A percentile compares a stretch with the other conserved stretches of the same genome.
Conservation (phyloP, 2,113 vertebrate species). For the mouse (Mus musculus) region DNA sequence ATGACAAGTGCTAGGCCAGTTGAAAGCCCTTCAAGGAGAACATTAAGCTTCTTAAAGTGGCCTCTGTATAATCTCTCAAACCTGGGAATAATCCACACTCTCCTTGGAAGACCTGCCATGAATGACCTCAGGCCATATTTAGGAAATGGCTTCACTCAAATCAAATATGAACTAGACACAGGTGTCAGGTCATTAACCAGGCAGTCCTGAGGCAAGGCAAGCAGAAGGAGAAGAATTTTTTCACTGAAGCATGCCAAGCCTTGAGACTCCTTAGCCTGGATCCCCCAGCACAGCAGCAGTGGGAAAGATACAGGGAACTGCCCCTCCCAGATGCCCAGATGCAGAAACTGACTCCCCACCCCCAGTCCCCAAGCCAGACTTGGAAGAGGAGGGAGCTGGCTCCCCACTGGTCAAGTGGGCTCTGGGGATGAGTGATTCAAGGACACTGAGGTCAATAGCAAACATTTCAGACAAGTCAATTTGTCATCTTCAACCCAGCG, state of each 20-base stretch:
- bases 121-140: slow-evolving; percentile 56
- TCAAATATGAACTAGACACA: neutral
- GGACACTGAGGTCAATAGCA: slow-evolving; percentile 58
- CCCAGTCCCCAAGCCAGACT: neutral
- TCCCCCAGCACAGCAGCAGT: neutral
- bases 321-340: neutral
- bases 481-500: slow-evolving; percentile 46
- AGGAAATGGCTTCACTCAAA: slow-evolving; percentile 44
- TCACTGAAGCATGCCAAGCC: neutral
- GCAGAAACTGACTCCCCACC: neutral
- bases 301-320: no score
- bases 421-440: slow-evolving; percentile 24
- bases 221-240: neutral
- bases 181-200: slow-evolving; percentile 23
- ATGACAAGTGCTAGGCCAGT: slow-evolving; percentile 25
- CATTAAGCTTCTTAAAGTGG: slow-evolving; percentile 75
- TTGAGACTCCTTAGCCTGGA: neutral
- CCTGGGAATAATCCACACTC: slow-evolving; percentile 59
- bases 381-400: neutral
- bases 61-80: slow-evolving; percentile 67
- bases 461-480: slow-evolving; percentile 64
- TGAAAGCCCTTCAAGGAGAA: slow-evolving; percentile 68
- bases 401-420: neutral
- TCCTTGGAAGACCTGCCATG: slow-evolving; percentile 42
- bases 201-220: neutral